Evolutionary conservation across 2,888 invertebrate species (phyloP), one percentile per base, ranked within the genome.

Genomic region (Drosophila pseudotakahashii): DNA sequence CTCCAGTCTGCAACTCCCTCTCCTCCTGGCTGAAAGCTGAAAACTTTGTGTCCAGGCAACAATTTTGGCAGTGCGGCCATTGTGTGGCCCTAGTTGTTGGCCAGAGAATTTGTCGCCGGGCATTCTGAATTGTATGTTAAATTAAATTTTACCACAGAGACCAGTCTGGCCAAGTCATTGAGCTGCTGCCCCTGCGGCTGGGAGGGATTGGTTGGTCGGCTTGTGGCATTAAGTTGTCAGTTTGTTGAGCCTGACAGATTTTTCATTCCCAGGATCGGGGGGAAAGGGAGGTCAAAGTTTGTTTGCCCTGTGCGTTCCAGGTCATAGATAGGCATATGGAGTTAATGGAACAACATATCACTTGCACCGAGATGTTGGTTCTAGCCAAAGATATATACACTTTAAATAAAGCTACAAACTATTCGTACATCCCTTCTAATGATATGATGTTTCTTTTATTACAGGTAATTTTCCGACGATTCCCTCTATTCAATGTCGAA

Each of bases 61-160:
- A 77, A 78, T 81, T 78, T 85, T 55, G 67, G 34, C 51, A 26
- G 16, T 48, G 51, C 39, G 59, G 42, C 50, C 37, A 76, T 76
- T 76, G 79, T 83, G 85, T 78, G 81, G 79, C 64, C 59, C 67
- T 76, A 77, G 77, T 77, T 81, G 42, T 61, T 74, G 78, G 54
- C 37, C 37, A 62, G 63, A 58, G 70, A 70, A 55, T 69, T 61
- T 66, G 87, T 82, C 78, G 80, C 67, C 67, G 48, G 75, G 77
- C 75, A 75, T 85, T 82, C 61, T 73, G 82, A 85, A 87, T 84
- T 84, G 84, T 77, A 85, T 87, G 86, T 86, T 83, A 83, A 88
- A 86, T 88, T 86, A 86, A 88, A 86, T 83, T 86, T 79, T 77
- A 83, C 86, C 86, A 80, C 84, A 87, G 87, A 80, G 85, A 81